These are phyloP conservation scores for Tilapia sparmanii DNA, from an alignment of 2,113 vertebrate species.

Conservation along the genomic window DNA sequence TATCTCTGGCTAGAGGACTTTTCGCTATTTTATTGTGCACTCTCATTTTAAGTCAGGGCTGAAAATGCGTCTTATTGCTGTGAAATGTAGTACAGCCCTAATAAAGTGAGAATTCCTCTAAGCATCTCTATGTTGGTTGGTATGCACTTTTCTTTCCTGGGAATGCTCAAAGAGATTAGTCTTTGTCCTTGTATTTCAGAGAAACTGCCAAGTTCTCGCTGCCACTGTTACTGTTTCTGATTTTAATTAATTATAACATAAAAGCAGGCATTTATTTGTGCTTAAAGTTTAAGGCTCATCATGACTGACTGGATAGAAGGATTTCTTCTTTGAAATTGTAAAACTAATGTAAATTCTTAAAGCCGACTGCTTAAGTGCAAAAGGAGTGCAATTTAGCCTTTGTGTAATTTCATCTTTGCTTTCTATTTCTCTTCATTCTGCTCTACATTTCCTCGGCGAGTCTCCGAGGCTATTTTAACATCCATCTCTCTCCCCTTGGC, in stretches of 20 bases:
- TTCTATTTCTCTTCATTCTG: not conserved
- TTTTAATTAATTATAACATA: not conserved
- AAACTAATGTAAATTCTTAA: not conserved
- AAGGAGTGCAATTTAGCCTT: not conserved
- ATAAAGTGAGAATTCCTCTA: not conserved
- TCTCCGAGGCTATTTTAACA: not conserved
- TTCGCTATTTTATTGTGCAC: not conserved
- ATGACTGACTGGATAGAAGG: not conserved
- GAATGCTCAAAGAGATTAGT: not conserved
- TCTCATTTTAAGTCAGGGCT: not conserved
- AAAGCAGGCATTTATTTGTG: not conserved
- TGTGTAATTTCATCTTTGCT: not conserved
- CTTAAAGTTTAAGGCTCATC: conserved; percentile 1
- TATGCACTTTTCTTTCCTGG: not conserved
- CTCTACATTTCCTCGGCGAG: not conserved
- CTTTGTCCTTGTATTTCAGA: not conserved
- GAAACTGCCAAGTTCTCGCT: not conserved
- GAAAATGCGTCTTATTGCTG: not conserved
- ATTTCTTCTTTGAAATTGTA: not conserved
- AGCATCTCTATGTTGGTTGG: not conserved
- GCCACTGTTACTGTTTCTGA: not conserved
- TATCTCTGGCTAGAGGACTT: not conserved
- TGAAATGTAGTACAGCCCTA: not conserved
- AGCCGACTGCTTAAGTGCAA: not conserved
- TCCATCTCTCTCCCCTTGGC: not conserved